A percentile compares a stretch with the other conserved stretches of the same genome.
phyloP scores from a whole-genome alignment of 2,888 invertebrate species.

The Pomacea canaliculata region DNA sequence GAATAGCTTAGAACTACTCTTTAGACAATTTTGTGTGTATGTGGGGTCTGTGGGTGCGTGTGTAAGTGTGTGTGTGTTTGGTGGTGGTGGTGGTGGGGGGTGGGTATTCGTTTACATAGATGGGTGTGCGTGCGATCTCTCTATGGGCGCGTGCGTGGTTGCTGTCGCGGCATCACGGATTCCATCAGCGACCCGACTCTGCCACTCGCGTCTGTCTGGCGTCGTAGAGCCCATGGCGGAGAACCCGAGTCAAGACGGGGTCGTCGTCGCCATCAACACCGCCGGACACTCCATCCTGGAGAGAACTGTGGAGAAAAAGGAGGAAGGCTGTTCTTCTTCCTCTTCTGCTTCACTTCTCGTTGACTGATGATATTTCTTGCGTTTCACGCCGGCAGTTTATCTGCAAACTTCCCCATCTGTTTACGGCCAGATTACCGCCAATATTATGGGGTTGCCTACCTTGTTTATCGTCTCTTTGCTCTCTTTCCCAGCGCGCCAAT shows the following conservation, averaged over 20 bases:
- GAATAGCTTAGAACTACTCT: not conserved
- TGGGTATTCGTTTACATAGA: no score
- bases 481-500: not conserved
- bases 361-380: not conserved
- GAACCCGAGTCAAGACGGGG: no score
- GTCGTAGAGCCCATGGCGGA: no score
- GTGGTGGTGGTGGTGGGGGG: not conserved
- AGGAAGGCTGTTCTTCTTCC: not conserved
- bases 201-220: no score
- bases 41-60: not conserved
- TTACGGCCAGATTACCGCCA: not conserved
- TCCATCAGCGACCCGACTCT: no score
- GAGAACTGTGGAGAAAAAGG: no score
- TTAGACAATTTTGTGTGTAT: not conserved
- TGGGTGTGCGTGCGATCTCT: no score
- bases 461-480: conserved; percentile 1
- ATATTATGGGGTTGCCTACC: conserved; percentile 1
- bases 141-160: no score
- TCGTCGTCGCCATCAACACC: no score
- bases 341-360: not conserved
- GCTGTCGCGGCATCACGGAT: no score
- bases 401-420: not conserved
- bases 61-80: not conserved
- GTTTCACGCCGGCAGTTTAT: not conserved
- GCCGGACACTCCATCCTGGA: no score